Base-by-base conservation (phyloP, 2,888 invertebrate species). In the Polia nebulosa region DNA sequence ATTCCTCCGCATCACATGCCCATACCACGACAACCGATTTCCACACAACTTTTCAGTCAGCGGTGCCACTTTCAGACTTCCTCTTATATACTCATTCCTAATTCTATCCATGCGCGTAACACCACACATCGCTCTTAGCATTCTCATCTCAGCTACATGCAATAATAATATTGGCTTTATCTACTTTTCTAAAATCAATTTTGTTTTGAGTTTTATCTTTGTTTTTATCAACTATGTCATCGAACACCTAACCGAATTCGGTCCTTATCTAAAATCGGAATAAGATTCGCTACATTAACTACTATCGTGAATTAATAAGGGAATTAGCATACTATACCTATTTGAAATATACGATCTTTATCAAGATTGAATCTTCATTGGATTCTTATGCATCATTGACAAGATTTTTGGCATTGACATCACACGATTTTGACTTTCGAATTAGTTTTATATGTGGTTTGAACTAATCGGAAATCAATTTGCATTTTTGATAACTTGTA, bases 401-500 rank as follows among this genome's bases (percentile, higher is more conserved):
- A 60, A 34, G 17, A n/a, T 27, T 22, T 22, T 62, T 34, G 32
- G 11, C 72, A 61, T 72, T 72, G 39, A 72, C n/a, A 74, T 53
- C 4, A 39, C 11, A 27, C 25, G 17, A 20, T n/a, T 73, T 36
- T 27, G 53, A 64, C 34, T 63, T 63, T 29, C 51, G 17, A 36
- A 17, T 44, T 60, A n/a, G n/a, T n/a, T n/a, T n/a, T n/a, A n/a
- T n/a, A n/a, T n/a, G 32, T 13, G 1, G 25, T 55, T 41, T 25
- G 13, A 9, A 29, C 13, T 53, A 55, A 34, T 53, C 27, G 22
- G 27, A 41, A 20, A 17, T 1, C 0, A 8, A 29, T 36, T 29
- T 20, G 8, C 13, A 36, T 32, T 51, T 51, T 72, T 22, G 1
- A 3, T 17, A 47, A 60, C 3, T 20, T 7, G 29, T 32, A 25